Base-by-base conservation (phyloP, 1,140 invertebrate species). In the Drosophila setifemur region DNA sequence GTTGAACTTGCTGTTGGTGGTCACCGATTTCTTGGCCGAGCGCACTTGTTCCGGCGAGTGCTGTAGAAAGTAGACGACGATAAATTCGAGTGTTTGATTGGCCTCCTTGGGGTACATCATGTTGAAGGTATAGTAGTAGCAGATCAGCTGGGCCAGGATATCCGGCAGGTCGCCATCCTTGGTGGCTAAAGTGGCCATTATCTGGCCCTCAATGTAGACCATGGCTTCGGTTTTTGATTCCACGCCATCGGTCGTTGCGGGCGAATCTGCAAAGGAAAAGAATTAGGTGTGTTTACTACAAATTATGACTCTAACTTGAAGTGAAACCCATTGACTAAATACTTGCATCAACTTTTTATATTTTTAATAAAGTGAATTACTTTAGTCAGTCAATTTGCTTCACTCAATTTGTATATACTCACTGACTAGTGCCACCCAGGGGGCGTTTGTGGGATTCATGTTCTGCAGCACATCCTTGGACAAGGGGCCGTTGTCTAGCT, bases 1-100 rank as follows among this genome's bases (percentile, higher is more conserved):
- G 60, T 87, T 87, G 50, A 66, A 82, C 69, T 75, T 87, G 43
- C 68, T 70, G 58, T 82, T 88, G 35, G 26, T 39, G 5, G 69
- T 73, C 8, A 85, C 29, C 25, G 58, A 40, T 18, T 83, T 87
- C 64, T 87, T 87, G 37, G 73, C 69, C 37, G 43, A 43, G n/a
- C 82, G 83, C 44, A 67, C 69, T 18, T 88, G 64, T 21, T 87
- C 83, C 8, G 82, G 69, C 43, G 73, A 33, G 57, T 87, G 58
- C 57, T 87, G 69, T 14, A 88, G 57, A 88, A 87, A 87, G 54
- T 87, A 87, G 33, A 77, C 57, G 72, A 82, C 82, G 39, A 87
- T 82, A 88, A 87, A 87, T 87, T 87, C 82, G 76, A 87, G 83
- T 55, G 82, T 88, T 78, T 87, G 82, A 71, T 88, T 88, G 69